Percentiles rank a stretch among this genome's conserved stretches.
Evolutionary conservation across 1,140 invertebrate genomes (phyloP).

Genomic region (Adoxophyes honmai): DNA sequence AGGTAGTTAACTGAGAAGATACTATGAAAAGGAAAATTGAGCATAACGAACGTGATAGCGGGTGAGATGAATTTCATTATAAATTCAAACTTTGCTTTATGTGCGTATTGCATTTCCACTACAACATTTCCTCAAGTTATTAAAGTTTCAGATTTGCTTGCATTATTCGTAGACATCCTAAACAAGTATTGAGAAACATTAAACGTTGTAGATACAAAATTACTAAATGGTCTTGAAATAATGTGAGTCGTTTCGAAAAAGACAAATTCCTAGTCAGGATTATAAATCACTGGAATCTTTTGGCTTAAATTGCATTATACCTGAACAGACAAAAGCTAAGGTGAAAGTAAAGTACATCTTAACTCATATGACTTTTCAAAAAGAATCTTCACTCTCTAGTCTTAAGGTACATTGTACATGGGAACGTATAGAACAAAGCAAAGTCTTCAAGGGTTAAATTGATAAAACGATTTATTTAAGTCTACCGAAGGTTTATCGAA

Average conservation of each 20-base stretch:
- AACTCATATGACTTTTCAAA: background rate
- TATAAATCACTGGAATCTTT: constrained; percentile 1
- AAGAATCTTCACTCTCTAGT: background rate
- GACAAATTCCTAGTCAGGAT: background rate
- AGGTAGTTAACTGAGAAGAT: no score
- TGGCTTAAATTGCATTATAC: background rate
- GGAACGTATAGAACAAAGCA: background rate
- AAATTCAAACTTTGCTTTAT: no score
- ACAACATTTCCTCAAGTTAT: no score
- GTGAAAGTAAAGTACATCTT: background rate
- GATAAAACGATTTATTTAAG: constrained; percentile 13
- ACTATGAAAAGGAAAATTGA: no score
- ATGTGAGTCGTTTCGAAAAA: background rate
- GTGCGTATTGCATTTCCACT: no score
- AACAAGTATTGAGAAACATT: background rate
- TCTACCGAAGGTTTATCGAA: background rate
- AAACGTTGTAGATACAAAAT: background rate
- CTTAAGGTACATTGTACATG: background rate
- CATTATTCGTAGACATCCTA: no score
- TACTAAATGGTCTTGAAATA: background rate
- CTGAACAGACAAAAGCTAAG: constrained; percentile 2
- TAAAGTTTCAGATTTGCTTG: no score
- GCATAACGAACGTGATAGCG: no score
- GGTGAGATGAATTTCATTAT: no score
- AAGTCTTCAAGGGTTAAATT: constrained; percentile 7